Evolutionary conservation across 53 echinoderm and acorn worm genomes (phyloP), one percentile per base, ranked within the genome.

Genomic region (Echinometra lucunter): DNA sequence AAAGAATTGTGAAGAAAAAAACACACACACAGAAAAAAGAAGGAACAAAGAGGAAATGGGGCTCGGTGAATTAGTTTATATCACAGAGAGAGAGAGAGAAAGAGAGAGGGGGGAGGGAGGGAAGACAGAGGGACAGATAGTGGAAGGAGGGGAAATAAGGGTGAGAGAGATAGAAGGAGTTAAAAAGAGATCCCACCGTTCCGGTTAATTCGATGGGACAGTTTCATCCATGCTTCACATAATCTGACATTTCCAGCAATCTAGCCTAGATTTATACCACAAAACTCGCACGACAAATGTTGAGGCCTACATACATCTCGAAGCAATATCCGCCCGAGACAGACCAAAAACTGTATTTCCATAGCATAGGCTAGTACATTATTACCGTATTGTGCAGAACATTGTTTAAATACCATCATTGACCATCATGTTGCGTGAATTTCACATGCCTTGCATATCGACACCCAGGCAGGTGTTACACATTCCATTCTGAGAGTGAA

Each of bases 221-320:
- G 81, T 81, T 81, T 42, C 44, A 81, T 44, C 44, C 81, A 81
- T 25, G 44, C 81, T 81, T 44, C 40, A 2, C 44, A 44, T 44
- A 81, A 81, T 81, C 81, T 81, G 81, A 81, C 81, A 81, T 81
- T 81, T 81, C 81, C 81, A 81, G 81, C 23, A 72, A 72, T 28
- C 10, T 72, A 35, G 35, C 15, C 13, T 34, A 32, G 32, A 15
- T 30, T 35, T 35, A 28, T 10, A 12, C 15, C 12, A 35, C 2
- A 34, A 32, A 32, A 15, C 13, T 3, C 12, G 12, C 23, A 72
- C 72, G 32, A 30, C 32, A 72, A 70, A 72, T 15, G 16, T 72
- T n/a, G n/a, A n/a, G n/a, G 16, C 35, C 28, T 72, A 53, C 53
- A 53, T n/a, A n/a, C n/a, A n/a, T n/a, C 53, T 53, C 53, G 49